Percentiles rank a stretch among this genome's conserved stretches.
Conservation (phyloP, 2,797 vertebrate species). For the Meda fulgida region DNA sequence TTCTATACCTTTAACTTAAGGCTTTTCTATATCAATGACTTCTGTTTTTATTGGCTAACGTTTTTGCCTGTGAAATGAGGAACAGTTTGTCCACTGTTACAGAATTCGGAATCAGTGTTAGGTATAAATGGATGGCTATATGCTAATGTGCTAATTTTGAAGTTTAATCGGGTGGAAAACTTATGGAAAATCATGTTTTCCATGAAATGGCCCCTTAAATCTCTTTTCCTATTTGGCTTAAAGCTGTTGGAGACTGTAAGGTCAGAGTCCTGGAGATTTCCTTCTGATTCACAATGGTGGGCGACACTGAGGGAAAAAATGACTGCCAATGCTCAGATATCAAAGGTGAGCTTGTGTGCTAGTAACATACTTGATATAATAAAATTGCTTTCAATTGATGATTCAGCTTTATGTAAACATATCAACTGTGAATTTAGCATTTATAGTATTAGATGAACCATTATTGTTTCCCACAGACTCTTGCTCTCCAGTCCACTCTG, state of each 20-base stretch:
- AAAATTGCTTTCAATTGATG: not conserved
- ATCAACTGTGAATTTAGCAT: not conserved
- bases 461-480: conserved; percentile 71
- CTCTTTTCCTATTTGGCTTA: conserved; percentile 16
- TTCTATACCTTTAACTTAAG: too few species aligned
- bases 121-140: not conserved
- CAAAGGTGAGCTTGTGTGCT: conserved; percentile 76
- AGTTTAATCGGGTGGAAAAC: not conserved
- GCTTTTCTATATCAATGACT: too few species aligned
- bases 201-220: not conserved
- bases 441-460: not conserved
- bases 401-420: not conserved
- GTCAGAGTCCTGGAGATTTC: conserved; percentile 80
- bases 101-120: not conserved
- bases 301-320: conserved; percentile 83
- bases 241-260: conserved; percentile 80
- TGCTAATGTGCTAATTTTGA: not conserved
- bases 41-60: not conserved
- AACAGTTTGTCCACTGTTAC: not conserved
- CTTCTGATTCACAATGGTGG: conserved; percentile 88
- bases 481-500: conserved; percentile 78
- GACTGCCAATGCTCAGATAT: conserved; percentile 81
- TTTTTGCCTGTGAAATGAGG: not conserved
- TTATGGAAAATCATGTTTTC: not conserved
- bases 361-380: not conserved